phyloP scores from a whole-genome alignment of 2,113 vertebrate genomes.

The Neomonachus schauinslandi region DNA sequence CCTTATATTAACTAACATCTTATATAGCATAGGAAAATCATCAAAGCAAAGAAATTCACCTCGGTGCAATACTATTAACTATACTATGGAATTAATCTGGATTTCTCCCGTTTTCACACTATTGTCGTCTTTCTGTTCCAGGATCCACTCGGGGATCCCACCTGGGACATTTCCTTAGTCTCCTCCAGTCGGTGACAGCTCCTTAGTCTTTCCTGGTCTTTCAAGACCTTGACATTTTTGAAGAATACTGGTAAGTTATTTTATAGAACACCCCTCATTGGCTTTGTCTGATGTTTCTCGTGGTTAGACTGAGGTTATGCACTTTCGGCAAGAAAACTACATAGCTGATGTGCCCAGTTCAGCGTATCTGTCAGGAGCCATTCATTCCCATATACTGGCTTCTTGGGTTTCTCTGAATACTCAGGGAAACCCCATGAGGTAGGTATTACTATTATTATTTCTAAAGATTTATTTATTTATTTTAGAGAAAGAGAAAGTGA shows the following conservation, averaged over 20 bases:
- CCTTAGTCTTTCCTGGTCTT: not conserved
- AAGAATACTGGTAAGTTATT: not conserved
- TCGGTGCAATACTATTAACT: not conserved
- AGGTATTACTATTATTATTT: not conserved
- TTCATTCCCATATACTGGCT: not conserved
- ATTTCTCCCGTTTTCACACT: not conserved
- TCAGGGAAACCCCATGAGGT: not conserved
- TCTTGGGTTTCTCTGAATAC: not conserved
- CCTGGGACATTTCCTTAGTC: not conserved
- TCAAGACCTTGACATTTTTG: not conserved
- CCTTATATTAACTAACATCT: slow-evolving; percentile 30
- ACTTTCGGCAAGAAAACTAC: slow-evolving; percentile 7
- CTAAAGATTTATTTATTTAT: not conserved
- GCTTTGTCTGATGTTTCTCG: not conserved
- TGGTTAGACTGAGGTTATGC: not conserved
- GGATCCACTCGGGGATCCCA: not conserved
- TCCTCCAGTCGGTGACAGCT: not conserved
- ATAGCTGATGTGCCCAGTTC: not conserved
- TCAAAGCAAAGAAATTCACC: not conserved
- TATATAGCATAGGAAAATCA: not conserved
- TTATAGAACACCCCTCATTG: not conserved
- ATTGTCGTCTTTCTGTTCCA: not conserved
- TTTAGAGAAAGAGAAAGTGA: not conserved
- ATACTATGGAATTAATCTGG: not conserved
- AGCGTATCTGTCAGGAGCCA: not conserved